Percentiles rank a stretch among this genome's conserved stretches.
Evolutionary conservation across 2,888 invertebrate species (phyloP).

Genomic region (Nomada flava): DNA sequence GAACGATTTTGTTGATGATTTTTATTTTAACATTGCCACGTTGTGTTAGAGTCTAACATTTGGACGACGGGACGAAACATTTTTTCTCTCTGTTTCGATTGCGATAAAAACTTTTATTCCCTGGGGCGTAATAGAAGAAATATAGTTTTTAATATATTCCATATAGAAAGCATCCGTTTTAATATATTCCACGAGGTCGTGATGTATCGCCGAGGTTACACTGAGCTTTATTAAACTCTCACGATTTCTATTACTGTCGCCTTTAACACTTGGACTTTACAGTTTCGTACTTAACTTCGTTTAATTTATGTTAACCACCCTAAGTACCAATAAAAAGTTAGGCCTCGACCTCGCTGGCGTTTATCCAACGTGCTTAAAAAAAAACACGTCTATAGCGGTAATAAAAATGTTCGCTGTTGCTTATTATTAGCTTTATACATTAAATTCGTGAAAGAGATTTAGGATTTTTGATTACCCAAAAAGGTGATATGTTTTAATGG

Average conservation of each 20-base stretch:
- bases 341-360: not conserved
- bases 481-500: conserved; percentile 53
- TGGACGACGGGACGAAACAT: too few relatives aligned
- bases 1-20: not conserved
- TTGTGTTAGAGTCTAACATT: not conserved
- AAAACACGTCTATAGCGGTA: not conserved
- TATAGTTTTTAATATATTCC: not conserved
- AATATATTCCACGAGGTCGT: not conserved
- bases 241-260: not conserved
- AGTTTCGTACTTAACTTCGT: not conserved
- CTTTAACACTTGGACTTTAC: not conserved
- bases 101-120: not conserved
- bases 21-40: too few relatives aligned
- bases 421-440: conserved; percentile 21
- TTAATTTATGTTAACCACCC: conserved; percentile 33
- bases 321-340: conserved; percentile 21
- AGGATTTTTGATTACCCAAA: conserved; percentile 9
- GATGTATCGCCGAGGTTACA: not conserved
- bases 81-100: not conserved
- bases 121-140: not conserved
- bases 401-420: conserved; percentile 22
- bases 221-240: conserved; percentile 26
- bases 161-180: not conserved
- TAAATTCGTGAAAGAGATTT: not conserved
- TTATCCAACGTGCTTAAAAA: not conserved